phyloP scores from a whole-genome alignment of 2,888 invertebrate genomes.

The Margaritifera margaritifera region DNA sequence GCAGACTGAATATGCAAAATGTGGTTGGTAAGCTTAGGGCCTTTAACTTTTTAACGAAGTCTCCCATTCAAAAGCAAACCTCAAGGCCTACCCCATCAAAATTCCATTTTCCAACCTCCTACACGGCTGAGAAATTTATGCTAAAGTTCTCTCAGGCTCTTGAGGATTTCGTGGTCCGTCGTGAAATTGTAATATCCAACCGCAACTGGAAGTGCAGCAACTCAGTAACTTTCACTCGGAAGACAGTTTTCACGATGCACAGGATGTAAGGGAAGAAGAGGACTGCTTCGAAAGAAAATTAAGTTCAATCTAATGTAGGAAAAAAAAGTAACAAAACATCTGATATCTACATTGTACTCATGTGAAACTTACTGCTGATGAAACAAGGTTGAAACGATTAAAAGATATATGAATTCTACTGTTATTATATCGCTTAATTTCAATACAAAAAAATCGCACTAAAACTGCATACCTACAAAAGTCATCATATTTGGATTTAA shows the following conservation, averaged over 20 bases:
- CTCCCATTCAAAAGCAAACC: conserved; percentile 5
- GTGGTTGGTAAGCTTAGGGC: conserved; percentile 25
- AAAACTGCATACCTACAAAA: no score
- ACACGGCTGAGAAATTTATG: conserved; percentile 28
- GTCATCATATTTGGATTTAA: no score
- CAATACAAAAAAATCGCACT: no score
- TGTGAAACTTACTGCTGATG: no score
- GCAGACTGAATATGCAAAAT: neutral
- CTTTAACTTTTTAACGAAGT: conserved; percentile 20
- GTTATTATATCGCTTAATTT: no score
- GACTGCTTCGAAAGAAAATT: no score
- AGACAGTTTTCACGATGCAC: conserved; percentile 27
- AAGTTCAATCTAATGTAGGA: no score
- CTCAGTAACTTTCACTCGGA: conserved; percentile 41
- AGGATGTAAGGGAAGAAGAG: no score
- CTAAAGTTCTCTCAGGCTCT: conserved; percentile 24
- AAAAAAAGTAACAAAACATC: no score
- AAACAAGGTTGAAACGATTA: no score
- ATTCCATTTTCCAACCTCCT: conserved; percentile 2
- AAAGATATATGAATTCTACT: no score
- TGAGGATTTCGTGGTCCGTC: conserved; percentile 42
- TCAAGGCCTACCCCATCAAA: neutral
- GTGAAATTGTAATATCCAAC: conserved; percentile 44
- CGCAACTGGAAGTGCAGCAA: conserved; percentile 32
- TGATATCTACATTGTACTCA: no score